Percentiles rank a stretch among this genome's conserved stretches.
These are phyloP conservation scores for Nothura maculosa DNA, from an alignment of 2,797 vertebrate species.

Conservation along the genomic window DNA sequence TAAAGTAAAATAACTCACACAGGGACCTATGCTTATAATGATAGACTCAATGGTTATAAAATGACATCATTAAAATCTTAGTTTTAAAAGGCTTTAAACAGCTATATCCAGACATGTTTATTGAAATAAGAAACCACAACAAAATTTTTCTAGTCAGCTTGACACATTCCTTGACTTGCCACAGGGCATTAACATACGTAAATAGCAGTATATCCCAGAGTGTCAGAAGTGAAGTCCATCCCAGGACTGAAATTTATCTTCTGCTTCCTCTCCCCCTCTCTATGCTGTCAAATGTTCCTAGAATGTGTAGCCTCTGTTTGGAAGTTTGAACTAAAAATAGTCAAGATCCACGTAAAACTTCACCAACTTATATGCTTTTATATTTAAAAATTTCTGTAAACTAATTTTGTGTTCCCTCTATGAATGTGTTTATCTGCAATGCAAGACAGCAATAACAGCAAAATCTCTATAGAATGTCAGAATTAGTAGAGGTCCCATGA, in stretches of 20 bases:
- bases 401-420: neutral
- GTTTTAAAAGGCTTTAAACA: neutral
- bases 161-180: neutral
- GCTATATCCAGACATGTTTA: neutral
- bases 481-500: neutral
- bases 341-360: neutral
- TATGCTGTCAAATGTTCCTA: neutral
- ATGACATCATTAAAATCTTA: neutral
- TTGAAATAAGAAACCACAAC: neutral
- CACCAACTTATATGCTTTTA: neutral
- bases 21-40: neutral
- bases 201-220: neutral
- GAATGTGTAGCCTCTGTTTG: neutral
- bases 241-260: neutral
- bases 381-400: neutral
- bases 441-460: neutral
- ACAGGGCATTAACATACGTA: neutral
- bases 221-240: neutral
- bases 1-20: neutral
- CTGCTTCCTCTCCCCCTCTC: neutral
- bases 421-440: neutral
- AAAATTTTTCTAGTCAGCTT: neutral
- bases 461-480: neutral
- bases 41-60: neutral
- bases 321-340: neutral